Evolutionary conservation across 2,113 vertebrate species (phyloP).

Genomic region (Actenoides lindsayi): DNA sequence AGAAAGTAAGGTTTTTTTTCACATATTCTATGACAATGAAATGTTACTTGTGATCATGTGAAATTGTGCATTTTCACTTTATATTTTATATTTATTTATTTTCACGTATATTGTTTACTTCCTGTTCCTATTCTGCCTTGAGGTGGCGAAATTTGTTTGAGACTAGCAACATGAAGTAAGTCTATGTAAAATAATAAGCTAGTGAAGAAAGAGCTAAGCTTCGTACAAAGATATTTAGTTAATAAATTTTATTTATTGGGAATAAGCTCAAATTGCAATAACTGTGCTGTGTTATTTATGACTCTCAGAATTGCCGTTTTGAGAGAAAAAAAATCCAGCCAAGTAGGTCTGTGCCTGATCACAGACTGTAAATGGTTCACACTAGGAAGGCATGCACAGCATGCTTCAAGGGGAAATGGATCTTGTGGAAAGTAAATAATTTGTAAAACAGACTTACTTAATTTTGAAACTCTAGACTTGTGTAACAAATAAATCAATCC

Average conservation of each 20-base stretch:
- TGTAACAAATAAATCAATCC: constrained; percentile 26
- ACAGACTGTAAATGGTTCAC: constrained; percentile 32
- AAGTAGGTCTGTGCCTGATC: constrained; percentile 43
- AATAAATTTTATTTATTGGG: constrained; percentile 61
- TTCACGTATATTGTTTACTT: neutral
- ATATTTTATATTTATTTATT: neutral
- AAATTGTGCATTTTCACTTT: neutral
- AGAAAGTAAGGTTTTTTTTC: neutral
- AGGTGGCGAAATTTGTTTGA: neutral
- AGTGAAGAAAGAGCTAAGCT: neutral
- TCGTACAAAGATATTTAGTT: constrained; percentile 12
- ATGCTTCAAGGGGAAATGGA: constrained; percentile 37
- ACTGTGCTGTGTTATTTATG: constrained; percentile 69
- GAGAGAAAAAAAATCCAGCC: constrained; percentile 1
- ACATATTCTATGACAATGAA: neutral
- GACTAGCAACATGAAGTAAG: neutral
- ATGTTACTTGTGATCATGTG: neutral
- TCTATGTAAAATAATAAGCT: neutral
- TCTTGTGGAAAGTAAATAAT: constrained; percentile 65
- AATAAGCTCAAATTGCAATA: constrained; percentile 57
- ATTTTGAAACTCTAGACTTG: constrained; percentile 51
- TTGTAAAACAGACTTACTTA: constrained; percentile 62
- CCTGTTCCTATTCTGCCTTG: neutral
- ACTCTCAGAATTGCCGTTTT: constrained; percentile 63
- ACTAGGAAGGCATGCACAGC: constrained; percentile 9